Evolutionary conservation across 2,113 vertebrate genomes (phyloP), one percentile per base, ranked within the genome.

Genomic region (Malurus alboscapulatus): DNA sequence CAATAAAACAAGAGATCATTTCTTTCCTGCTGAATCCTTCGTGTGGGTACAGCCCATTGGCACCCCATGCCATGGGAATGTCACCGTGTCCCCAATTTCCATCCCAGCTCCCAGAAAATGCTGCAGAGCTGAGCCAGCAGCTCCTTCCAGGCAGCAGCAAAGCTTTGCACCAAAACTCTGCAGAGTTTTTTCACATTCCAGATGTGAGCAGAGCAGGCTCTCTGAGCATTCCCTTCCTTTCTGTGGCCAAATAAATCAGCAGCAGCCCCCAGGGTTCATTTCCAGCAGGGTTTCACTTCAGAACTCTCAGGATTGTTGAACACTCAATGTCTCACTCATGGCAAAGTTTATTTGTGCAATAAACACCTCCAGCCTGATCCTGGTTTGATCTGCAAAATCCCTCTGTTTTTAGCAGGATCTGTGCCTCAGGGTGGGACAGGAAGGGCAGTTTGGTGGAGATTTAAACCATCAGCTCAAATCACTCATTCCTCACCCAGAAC

Each of bases 201-300:
- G 89, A 73, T 94, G 87, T 80, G 77, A 89, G 86, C 91, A 85
- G 55, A 59, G 66, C 72, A 80, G 80, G 2, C 67, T 81, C 67
- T 84, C 53, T 48, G 67, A 61, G 45, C n/a, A 2, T 81, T 72
- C 85, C 55, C 88, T 95, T 88, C 40, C 84, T 88, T 95, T 88
- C 95, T 69, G 72, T 79, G 90, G 93, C 72, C 92, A 87, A 89
- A 92, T 94, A 92, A 95, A 94, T 88, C 92, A 91, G 55, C 50
- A 79, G 62, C 62, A 66, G 87, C 72, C 80, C 80, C 61, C 78
- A 17, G 72, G 90, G 71, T 63, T 40, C 53, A 79, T 91, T 93
- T 91, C 38, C 61, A 92, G 66, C 32, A 5, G 78, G 85, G 50
- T 93, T 91, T 80, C 14, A 81, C 88, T 67, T 62, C 87, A 76